Percentiles rank a stretch among this genome's conserved stretches.
Evolutionary conservation across 2,113 vertebrate species (phyloP).

Genomic region (Phoenicopterus ruber): DNA sequence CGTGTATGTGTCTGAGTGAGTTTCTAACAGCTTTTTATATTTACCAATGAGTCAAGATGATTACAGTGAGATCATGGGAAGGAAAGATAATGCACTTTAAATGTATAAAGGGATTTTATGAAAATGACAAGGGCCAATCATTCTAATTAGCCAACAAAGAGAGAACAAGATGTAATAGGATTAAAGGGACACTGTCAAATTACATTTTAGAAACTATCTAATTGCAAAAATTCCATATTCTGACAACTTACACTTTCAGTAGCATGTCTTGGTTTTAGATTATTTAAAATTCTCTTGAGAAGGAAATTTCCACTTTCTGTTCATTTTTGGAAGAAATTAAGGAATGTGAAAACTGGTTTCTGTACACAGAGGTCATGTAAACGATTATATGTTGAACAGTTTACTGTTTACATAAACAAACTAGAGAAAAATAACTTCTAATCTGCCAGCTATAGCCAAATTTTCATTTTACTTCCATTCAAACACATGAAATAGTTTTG

Average conservation of each 20-base stretch:
- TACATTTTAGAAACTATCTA: conserved; percentile 10
- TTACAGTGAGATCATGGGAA: background rate
- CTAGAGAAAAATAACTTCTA: background rate
- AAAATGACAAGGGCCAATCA: background rate
- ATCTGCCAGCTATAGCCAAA: background rate
- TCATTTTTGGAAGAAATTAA: background rate
- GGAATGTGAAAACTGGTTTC: background rate
- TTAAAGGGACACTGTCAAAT: conserved; percentile 18
- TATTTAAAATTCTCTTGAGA: background rate
- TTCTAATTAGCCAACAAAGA: conserved; percentile 23
- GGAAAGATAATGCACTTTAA: background rate
- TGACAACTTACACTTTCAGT: background rate
- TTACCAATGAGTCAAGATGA: background rate
- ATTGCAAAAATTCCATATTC: background rate
- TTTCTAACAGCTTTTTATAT: background rate
- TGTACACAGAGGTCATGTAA: background rate
- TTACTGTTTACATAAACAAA: background rate
- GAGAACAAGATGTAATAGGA: background rate
- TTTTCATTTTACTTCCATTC: background rate
- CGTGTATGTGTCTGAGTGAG: background rate
- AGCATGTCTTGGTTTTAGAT: background rate
- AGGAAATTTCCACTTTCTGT: background rate
- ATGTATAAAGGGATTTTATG: background rate
- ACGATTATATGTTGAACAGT: background rate
- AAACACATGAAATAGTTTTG: background rate